Conservation (phyloP, 2,113 vertebrate genomes). For the Uropsilus gracilis region DNA sequence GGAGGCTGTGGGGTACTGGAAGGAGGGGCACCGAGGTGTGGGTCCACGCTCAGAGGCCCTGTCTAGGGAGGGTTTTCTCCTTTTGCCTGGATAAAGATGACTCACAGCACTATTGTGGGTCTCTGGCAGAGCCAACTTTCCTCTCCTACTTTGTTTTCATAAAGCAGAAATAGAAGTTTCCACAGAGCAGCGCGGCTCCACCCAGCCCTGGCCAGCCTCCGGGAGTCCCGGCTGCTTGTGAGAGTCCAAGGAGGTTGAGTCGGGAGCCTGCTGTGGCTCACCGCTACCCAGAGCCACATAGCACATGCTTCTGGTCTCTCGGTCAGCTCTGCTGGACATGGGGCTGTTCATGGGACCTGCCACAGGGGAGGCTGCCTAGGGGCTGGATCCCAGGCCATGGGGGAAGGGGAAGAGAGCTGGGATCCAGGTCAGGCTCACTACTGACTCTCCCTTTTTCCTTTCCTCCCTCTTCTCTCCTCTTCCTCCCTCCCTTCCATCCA, state of each 20-base stretch:
- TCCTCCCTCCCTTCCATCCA: background rate
- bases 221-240: background rate
- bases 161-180: constrained; percentile 71
- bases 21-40: fast-evolving
- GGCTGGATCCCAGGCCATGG: background rate
- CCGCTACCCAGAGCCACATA: background rate
- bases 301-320: background rate
- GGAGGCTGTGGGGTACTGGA: background rate
- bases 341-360: too few relatives aligned
- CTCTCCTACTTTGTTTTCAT: constrained; percentile 46
- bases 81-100: constrained; percentile 11
- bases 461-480: too few relatives aligned
- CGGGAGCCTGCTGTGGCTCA: background rate
- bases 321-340: fast-evolving
- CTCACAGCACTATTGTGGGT: background rate
- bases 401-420: background rate
- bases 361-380: background rate
- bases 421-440: background rate
- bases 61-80: background rate
- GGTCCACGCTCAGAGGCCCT: background rate
- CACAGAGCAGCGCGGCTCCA: background rate
- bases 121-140: background rate
- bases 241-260: background rate
- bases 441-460: background rate
- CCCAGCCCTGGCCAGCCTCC: background rate